Base-by-base conservation (phyloP, 2,888 invertebrate genomes). In the Macrophya annulata region DNA sequence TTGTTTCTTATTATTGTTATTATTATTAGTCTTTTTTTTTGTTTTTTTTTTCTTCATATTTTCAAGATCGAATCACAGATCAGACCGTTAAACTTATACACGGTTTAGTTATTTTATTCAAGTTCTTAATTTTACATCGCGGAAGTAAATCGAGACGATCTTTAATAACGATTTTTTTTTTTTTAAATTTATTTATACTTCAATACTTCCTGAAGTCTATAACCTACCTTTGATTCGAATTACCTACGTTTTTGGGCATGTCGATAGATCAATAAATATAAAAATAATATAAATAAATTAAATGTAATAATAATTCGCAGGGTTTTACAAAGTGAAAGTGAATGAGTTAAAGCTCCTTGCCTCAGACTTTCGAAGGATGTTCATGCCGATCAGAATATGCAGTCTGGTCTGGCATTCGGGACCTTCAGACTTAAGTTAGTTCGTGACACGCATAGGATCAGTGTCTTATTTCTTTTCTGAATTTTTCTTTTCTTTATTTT, bases 321-420 rank as follows among this genome's bases (percentile, higher is more conserved):
- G 55, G 55, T 71, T 40, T n/a, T 37, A 15, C 31, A 40, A 31
- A 71, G 71, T 40, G 71, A 71, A 71, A 71, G 71, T 71, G 15
- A 71, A 40, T 17, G 40, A 40, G 31, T 31, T 31, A 31, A n/a
- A 10, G 25, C 55, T 55, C 48, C n/a, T 17, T n/a, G 68, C 17
- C 17, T 15, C 31, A 68, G 40, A 71, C 71, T 71, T 40, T 37
- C 71, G 71, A 71, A 71, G 71, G 71, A 71, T 71, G 9, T 40
- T 40, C 37, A 40, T 71, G 9, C 15, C 40, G 37, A n/a, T 55
- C 40, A 62, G 10, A 62, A 62, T 62, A 25, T 62, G 62, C 62
- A 25, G 62, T 48, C 1, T 48, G 8, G 48, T 62, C 62, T 62
- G 62, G 12, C 25, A 62, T 40, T n/a, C 71, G 17, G n/a, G 71